Conservation (phyloP, 1,140 invertebrate species). For the Luehdorfia chinensis region DNA sequence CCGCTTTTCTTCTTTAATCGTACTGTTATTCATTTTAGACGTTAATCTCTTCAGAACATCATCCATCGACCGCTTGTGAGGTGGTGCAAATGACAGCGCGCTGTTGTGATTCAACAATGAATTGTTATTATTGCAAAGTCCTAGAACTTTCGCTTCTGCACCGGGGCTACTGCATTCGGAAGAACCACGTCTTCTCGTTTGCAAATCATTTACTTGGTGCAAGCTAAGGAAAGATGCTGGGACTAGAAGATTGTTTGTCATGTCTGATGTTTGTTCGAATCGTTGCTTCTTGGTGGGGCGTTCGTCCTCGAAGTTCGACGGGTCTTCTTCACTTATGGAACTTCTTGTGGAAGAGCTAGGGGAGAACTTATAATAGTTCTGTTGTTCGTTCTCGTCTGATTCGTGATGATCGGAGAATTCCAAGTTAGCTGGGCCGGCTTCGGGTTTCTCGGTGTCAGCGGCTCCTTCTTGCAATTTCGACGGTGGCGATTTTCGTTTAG, state of each 20-base stretch:
- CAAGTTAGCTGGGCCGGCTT: conserved; percentile 61
- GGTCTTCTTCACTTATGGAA: conserved; percentile 80
- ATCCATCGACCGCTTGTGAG: conserved; percentile 87
- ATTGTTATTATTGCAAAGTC: conserved; percentile 74
- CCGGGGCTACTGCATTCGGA: conserved; percentile 84
- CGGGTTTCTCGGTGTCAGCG: conserved; percentile 72
- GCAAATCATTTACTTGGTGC: conserved; percentile 75
- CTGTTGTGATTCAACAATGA: conserved; percentile 73
- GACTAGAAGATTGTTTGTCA: conserved; percentile 76
- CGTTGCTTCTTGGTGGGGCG: conserved; percentile 73
- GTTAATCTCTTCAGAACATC: conserved; percentile 90
- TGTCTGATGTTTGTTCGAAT: conserved; percentile 70
- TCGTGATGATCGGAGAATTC: conserved; percentile 68
- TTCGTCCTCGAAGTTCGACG: conserved; percentile 75
- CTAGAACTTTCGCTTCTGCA: conserved; percentile 77
- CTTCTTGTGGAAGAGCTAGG: conserved; percentile 77
- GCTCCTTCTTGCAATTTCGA: conserved; percentile 92
- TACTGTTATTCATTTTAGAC: conserved; percentile 86
- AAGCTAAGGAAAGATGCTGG: conserved; percentile 74
- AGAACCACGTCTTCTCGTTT: conserved; percentile 76
- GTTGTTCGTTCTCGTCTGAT: conserved; percentile 58
- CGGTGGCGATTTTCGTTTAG: conserved; percentile 94
- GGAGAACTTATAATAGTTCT: conserved; percentile 77
- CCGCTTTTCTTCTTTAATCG: conserved; percentile 81
- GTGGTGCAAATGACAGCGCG: conserved; percentile 60